Base-by-base conservation (phyloP, 2,888 invertebrate species). In the Drosophila gaucha region DNA sequence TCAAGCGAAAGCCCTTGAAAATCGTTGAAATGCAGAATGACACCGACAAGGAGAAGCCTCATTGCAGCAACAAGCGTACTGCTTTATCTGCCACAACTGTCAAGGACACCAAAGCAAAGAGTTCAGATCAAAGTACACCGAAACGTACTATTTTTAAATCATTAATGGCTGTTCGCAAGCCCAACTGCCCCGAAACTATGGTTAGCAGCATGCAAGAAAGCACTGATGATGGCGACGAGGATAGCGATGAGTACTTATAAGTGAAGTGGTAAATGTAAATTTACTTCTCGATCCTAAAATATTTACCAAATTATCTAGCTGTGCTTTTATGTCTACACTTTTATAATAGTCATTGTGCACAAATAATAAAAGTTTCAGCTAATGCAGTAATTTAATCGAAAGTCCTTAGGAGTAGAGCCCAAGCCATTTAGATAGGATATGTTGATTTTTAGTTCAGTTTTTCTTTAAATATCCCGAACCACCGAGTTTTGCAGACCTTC, bases 121-220 rank as follows among this genome's bases (percentile, higher is more conserved):
- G 0, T 2, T 2, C n/a, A 3, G 47, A 50, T 6, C 46, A 1
- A 6, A 30, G 6, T 8, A n/a, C 35, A 12, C 4, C 9, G 1
- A 71, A 56, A 30, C 63, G 41, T 6, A 47, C 16, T 54, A 50
- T 52, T 3, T 59, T 46, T 28, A 36, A 64, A 2, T 14, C 57
- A 1, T 36, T 52, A 8, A 68, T 62, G 28, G 43, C 74, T 2
- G 66, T 70, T 3, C 46, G 16, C 0, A 75, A 52, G 14, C 58
- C 67, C 6, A 24, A 47, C 3, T 75, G 78, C 26, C 84, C 84
- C 2, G 72, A 72, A 6, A 80, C 80, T 0, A 55, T 84, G 43
- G 47, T 80, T 24, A 49, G 50, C n/a, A 39, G 41, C 18, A 47
- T 80, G 4, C 14, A 68, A 10, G 64, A 72, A 1, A 69, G 47